Conservation (phyloP, 2,113 vertebrate genomes). For the Opisthocomus hoazin region DNA sequence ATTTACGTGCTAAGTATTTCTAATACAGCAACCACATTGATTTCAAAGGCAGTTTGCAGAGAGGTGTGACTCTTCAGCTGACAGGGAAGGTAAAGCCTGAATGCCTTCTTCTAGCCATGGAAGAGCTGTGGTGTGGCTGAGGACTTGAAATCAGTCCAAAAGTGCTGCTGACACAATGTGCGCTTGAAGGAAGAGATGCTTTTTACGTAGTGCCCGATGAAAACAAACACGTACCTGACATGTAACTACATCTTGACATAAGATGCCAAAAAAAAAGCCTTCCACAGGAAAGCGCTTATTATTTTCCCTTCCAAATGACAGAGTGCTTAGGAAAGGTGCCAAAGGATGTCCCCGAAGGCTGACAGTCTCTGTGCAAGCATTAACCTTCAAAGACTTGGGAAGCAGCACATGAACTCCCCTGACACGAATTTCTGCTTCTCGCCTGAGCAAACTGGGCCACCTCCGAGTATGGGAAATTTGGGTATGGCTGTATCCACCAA, state of each 20-base stretch:
- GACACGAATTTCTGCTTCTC: background rate
- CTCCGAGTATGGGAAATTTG: background rate
- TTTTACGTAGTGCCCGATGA: background rate
- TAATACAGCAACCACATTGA: background rate
- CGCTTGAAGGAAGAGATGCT: background rate
- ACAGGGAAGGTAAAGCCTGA: slow-evolving; percentile 23
- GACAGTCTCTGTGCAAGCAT: background rate
- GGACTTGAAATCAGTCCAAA: background rate
- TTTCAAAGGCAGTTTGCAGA: slow-evolving; percentile 44
- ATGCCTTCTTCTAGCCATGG: background rate
- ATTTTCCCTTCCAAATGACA: slow-evolving; percentile 8
- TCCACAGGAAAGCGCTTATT: background rate
- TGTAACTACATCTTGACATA: background rate
- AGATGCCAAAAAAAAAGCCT: background rate
- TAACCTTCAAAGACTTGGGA: background rate
- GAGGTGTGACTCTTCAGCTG: slow-evolving; percentile 3
- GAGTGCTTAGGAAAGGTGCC: background rate
- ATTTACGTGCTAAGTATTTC: slow-evolving; percentile 39
- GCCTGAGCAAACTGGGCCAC: background rate
- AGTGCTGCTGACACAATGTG: background rate
- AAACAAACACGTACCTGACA: background rate
- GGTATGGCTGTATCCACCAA: background rate
- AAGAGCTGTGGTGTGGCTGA: background rate
- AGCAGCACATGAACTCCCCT: background rate
- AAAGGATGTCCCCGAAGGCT: background rate